Base-by-base conservation (phyloP, 1,140 invertebrate genomes). In the Asbolus verrucosus region DNA sequence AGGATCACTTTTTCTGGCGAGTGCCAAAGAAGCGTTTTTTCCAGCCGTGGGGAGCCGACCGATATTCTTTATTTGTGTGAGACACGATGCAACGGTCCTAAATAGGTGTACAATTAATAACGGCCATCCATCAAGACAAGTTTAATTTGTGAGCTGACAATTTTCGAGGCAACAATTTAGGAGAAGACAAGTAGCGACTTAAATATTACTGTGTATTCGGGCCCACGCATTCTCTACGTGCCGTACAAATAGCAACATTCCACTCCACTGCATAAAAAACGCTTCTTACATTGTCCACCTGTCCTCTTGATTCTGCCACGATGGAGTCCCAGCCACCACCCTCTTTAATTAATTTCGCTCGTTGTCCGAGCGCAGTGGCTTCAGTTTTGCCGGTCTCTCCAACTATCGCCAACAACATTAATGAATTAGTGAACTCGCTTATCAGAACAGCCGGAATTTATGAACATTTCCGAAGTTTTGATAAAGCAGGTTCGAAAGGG, bases 41-140 rank as follows among this genome's bases (percentile, higher is more conserved):
- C n/a, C n/a, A n/a, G n/a, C n/a, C n/a, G n/a, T 19, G 18, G 15
- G 16, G 21, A 50, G 21, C 6, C 13, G 19, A 19, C 15, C 15
- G 21, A 6, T 36, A 36, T 36, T 36, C 11, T n/a, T 36, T 36
- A n/a, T 36, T n/a, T 50, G 18, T 50, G n/a, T n/a, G n/a, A n/a
- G n/a, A n/a, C 19, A 1, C 43, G 43, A 50, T 50, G 43, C 43
- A 50, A 1, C 4, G 43, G 6, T 6, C 43, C 18, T 50, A 50
- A 50, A 50, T 54, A 54, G 46, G 46, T 54, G 21, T 54, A 54
- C 46, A 54, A 54, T 30, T 54, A 54, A 54, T 54, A 54, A 30
- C 46, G 46, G 9, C 46, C 21, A 54, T 54, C 46, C 46, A 54
- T 54, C 46, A 54, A 27, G 46, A 54, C 21, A 54, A 54, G 27